Evolutionary conservation across 2,888 invertebrate species (phyloP).

Genomic region (Tineola bisselliella): DNA sequence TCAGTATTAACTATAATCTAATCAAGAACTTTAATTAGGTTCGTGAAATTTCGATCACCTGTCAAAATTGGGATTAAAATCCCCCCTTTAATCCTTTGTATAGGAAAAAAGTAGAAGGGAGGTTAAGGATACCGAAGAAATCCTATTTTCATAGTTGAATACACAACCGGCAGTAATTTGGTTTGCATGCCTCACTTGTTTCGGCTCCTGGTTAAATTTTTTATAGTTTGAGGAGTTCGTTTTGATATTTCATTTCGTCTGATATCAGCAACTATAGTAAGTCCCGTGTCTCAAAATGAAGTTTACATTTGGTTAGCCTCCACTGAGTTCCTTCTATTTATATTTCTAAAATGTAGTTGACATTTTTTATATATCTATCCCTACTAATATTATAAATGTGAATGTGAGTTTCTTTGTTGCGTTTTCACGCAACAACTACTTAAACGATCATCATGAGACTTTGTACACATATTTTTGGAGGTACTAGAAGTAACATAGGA

Average conservation of each 20-base stretch:
- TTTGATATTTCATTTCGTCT: conserved; percentile 54
- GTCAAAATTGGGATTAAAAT: not conserved
- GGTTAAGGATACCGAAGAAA: conserved; percentile 43
- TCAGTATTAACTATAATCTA: not conserved
- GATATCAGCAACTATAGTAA: too few species aligned
- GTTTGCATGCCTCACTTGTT: conserved; percentile 56
- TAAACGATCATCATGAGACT: too few species aligned
- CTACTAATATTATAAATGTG: too few species aligned
- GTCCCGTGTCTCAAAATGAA: too few species aligned
- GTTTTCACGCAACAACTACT: too few species aligned
- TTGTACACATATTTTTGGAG: too few species aligned
- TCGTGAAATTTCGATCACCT: not conserved
- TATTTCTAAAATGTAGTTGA: too few species aligned
- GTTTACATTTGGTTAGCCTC: too few species aligned
- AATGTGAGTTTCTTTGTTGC: too few species aligned
- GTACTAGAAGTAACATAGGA: too few species aligned
- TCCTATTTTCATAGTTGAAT: conserved; percentile 68
- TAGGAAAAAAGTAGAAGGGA: not conserved
- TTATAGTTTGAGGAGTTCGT: conserved; percentile 14
- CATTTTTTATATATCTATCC: too few species aligned
- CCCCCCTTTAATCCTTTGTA: not conserved
- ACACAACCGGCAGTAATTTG: conserved; percentile 56
- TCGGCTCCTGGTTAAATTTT: conserved; percentile 46
- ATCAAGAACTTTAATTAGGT: conserved; percentile 9
- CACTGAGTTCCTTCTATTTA: too few species aligned